Evolutionary conservation across 2,113 vertebrate species (phyloP).

Genomic region (Camarhynchus parvulus): DNA sequence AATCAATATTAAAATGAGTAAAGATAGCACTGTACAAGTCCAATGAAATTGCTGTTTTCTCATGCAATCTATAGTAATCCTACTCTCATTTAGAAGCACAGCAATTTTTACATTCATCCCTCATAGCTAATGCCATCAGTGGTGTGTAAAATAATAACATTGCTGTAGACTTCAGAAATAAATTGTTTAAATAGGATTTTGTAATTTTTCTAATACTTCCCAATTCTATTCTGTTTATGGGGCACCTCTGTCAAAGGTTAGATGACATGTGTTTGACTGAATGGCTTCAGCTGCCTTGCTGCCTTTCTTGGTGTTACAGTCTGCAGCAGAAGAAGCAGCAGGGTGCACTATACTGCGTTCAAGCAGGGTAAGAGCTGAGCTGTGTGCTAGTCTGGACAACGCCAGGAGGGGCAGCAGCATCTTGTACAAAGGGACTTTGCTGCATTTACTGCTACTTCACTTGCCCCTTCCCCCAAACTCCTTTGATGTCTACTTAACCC

Average conservation of each 20-base stretch:
- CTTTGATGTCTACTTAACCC: background rate
- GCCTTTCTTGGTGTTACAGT: background rate
- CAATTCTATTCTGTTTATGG: background rate
- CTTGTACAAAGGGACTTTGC: background rate
- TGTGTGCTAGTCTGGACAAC: background rate
- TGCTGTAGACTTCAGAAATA: conserved; percentile 27
- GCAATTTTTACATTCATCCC: conserved; percentile 24
- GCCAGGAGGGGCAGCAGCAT: background rate
- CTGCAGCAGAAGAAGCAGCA: background rate
- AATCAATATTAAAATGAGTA: conserved; percentile 31
- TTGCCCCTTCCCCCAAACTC: background rate
- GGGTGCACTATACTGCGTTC: background rate
- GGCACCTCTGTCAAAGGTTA: conserved; percentile 22
- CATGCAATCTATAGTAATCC: background rate
- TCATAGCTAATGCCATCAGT: conserved; percentile 2
- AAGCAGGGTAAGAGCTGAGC: background rate
- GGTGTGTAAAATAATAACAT: background rate
- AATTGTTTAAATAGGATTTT: conserved; percentile 47
- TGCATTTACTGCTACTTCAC: background rate
- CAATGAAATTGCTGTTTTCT: conserved; percentile 3
- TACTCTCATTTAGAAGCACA: background rate
- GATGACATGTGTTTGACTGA: background rate
- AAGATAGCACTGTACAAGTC: background rate
- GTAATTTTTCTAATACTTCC: background rate
- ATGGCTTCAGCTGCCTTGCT: background rate